Evolutionary conservation across 2,797 vertebrate genomes (phyloP).

Genomic region (Helarctos malayanus): DNA sequence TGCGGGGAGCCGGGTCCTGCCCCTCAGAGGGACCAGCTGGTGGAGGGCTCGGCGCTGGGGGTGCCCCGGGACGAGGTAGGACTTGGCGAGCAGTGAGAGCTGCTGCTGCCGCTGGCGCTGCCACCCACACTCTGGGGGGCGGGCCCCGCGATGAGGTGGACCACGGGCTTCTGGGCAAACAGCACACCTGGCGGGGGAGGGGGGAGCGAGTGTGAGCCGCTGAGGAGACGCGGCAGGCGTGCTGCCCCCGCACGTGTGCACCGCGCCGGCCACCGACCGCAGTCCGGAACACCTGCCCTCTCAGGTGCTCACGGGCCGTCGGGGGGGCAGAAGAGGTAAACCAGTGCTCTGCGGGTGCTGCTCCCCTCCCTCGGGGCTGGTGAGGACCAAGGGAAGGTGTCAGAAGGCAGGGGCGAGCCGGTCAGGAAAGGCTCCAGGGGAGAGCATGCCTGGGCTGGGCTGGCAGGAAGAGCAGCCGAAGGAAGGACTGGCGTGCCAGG

Average conservation of each 20-base stretch:
- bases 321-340: not conserved
- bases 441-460: not conserved
- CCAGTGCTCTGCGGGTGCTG: not conserved
- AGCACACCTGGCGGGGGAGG: conserved; percentile 92
- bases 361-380: not conserved
- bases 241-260: not conserved
- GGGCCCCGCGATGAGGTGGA: conserved; percentile 92
- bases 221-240: accelerated
- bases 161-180: conserved; percentile 95
- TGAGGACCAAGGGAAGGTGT: not conserved
- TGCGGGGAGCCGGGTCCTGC: conserved; percentile 58
- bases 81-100: conserved; percentile 93
- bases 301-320: no score
- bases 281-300: not conserved
- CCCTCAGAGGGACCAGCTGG: conserved; percentile 93
- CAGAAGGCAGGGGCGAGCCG: not conserved
- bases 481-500: no score
- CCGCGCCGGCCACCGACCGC: accelerated
- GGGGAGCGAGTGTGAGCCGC: not conserved
- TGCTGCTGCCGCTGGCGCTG: conserved; percentile 85
- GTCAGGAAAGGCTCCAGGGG: not conserved
- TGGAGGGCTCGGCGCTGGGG: conserved; percentile 94
- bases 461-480: not conserved
- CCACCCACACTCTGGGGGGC: conserved; percentile 90
- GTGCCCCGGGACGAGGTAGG: conserved; percentile 96